Evolutionary conservation across 2,113 vertebrate genomes (phyloP).

Genomic region (Cyprinus carpio): DNA sequence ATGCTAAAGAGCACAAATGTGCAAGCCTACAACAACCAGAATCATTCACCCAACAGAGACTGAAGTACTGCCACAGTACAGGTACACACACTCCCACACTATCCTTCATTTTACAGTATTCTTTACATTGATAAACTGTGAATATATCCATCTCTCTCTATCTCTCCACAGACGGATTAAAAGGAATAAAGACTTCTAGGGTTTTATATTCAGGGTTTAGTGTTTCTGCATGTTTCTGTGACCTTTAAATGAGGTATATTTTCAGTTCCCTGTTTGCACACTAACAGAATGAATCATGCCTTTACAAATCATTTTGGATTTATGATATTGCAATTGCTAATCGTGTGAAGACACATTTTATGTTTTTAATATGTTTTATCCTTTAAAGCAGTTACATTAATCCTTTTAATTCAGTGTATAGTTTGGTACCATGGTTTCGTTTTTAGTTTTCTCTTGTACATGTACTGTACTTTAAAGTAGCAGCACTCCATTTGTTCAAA

Average conservation of each 20-base stretch:
- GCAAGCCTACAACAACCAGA: neutral
- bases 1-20: neutral
- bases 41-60: neutral
- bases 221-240: slow-evolving; percentile 7
- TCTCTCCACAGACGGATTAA: neutral
- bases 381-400: neutral
- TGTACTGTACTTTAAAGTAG: neutral
- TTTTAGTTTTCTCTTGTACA: neutral
- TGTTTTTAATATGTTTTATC: slow-evolving; percentile 8
- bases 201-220: slow-evolving; percentile 6
- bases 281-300: slow-evolving; percentile 4
- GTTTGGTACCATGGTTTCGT: neutral
- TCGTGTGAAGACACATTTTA: neutral
- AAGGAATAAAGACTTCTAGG: slow-evolving; percentile 14
- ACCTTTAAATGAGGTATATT: slow-evolving; percentile 16
- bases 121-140: neutral
- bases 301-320: slow-evolving; percentile 20
- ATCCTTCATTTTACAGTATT: neutral
- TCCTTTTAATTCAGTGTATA: neutral
- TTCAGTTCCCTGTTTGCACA: slow-evolving; percentile 34
- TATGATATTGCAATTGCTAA: neutral
- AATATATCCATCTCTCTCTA: neutral
- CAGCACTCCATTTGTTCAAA: slow-evolving; percentile 12
- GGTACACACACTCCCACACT: neutral
- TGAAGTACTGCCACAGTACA: neutral